A percentile compares a stretch with the other conserved stretches of the same genome.
phyloP scores from a whole-genome alignment of 1,140 invertebrate species.

The Drosophila varians region DNA sequence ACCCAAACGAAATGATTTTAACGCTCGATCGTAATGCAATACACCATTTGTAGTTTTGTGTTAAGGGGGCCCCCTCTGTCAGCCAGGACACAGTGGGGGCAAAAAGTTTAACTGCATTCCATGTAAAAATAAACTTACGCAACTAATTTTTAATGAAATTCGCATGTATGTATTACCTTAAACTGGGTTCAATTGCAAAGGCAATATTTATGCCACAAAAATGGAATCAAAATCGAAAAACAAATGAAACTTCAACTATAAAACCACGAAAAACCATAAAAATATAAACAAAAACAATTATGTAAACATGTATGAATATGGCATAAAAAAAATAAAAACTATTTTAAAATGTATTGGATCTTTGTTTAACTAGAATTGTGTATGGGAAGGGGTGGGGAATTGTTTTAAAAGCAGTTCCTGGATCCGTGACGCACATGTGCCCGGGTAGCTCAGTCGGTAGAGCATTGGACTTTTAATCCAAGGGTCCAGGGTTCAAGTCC shows the following conservation, averaged over 20 bases:
- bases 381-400: not conserved
- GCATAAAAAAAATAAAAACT: constrained; percentile 75
- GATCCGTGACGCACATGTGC: constrained; percentile 71
- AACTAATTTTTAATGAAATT: constrained; percentile 71
- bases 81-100: constrained; percentile 40
- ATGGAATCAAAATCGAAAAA: constrained; percentile 56
- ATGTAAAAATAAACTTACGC: constrained; percentile 75
- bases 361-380: not conserved
- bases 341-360: constrained; percentile 68
- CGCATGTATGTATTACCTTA: constrained; percentile 58
- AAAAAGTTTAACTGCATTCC: constrained; percentile 81
- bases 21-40: constrained; percentile 48
- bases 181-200: constrained; percentile 57
- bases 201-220: constrained; percentile 51
- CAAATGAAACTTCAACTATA: constrained; percentile 55
- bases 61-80: constrained; percentile 28
- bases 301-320: constrained; percentile 78
- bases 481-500: constrained; percentile 92
- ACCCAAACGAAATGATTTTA: constrained; percentile 45
- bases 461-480: constrained; percentile 92
- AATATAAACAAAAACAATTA: constrained; percentile 70
- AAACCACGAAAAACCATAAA: constrained; percentile 59
- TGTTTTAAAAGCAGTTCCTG: not conserved
- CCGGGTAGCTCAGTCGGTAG: constrained; percentile 92
- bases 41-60: constrained; percentile 54